Base-by-base conservation (phyloP, 2,797 vertebrate species). In the Antennarius maculatus region DNA sequence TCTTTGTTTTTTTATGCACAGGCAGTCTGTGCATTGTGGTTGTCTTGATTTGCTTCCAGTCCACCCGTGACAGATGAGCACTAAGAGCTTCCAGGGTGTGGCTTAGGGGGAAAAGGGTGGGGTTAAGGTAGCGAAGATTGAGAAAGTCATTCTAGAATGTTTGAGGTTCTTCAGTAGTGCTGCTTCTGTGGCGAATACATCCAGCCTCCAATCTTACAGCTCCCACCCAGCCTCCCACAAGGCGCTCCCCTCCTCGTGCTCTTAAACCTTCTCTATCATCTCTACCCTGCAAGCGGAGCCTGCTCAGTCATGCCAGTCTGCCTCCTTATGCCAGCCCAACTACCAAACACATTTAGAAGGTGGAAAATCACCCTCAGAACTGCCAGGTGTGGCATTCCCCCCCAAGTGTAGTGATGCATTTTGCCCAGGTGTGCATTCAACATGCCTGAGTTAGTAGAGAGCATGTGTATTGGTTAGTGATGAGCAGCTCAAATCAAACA, bases 241-340 rank as follows among this genome's bases (percentile, higher is more conserved):
- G 13, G 31, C 67, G 27, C 67, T 45, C 65, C 54, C 61, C 57
- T 66, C 45, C 61, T 50, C 39, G 42, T 27, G 17, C 74, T 69
- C 66, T 70, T 74, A 77, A 74, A 69, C 77, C 76, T 70, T 70
- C 68, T 75, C 71, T 80, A 85, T 76, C 72, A 66, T 80, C 66
- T 46, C 37, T 43, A 57, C 66, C 43, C 72, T 15, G 14, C 7
- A 14, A 82, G 60, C 71, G 69, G 69, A 88, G 91, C 91, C 54
- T 93, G 93, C 90, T 88, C 86, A 69, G 90, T 94, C 91, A 88
- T 89, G 92, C 88, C 83, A 87, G 49, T 57, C 29, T 79, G 54
- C 70, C 31, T 85, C 61, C 51, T 34, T 75, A 70, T 82, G 68
- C 82, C 83, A 86, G 70, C 76, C 71, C 74, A 78, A 85, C 83